Conservation (phyloP, 2,113 vertebrate genomes). For the Helogale parvula region DNA sequence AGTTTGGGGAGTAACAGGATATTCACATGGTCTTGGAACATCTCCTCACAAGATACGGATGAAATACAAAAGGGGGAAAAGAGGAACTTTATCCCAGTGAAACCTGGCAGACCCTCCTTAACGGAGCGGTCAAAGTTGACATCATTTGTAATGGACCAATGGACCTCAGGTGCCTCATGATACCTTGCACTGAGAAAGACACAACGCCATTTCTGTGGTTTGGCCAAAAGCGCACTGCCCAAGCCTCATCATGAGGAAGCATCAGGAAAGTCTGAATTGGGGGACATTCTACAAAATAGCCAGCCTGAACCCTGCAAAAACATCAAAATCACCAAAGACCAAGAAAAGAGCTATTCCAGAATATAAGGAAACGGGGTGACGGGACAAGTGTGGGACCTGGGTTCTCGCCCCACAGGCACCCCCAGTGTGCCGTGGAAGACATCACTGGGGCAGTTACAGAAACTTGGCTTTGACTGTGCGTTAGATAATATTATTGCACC, state of each 20-base stretch:
- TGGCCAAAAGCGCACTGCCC: background rate
- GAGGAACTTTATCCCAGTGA: background rate
- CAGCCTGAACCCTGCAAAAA: background rate
- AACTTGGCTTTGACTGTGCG: background rate
- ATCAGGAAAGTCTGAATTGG: background rate
- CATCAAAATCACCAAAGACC: background rate
- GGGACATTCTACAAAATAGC: background rate
- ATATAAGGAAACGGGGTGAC: background rate
- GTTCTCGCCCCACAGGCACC: background rate
- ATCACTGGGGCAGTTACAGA: background rate
- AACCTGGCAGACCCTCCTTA: background rate
- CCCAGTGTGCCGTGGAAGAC: rapidly evolving
- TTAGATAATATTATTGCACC: background rate
- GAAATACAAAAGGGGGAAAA: background rate
- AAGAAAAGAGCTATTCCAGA: background rate
- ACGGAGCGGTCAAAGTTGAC: background rate
- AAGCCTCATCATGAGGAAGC: background rate
- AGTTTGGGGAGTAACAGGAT: background rate
- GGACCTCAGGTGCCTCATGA: rapidly evolving
- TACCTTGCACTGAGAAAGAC: background rate
- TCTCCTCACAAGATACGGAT: background rate
- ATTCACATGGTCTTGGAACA: background rate
- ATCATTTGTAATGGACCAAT: background rate
- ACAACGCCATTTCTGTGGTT: background rate
- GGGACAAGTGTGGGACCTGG: background rate